Conservation (phyloP, 2,888 invertebrate genomes). For the Brachyptera risi region DNA sequence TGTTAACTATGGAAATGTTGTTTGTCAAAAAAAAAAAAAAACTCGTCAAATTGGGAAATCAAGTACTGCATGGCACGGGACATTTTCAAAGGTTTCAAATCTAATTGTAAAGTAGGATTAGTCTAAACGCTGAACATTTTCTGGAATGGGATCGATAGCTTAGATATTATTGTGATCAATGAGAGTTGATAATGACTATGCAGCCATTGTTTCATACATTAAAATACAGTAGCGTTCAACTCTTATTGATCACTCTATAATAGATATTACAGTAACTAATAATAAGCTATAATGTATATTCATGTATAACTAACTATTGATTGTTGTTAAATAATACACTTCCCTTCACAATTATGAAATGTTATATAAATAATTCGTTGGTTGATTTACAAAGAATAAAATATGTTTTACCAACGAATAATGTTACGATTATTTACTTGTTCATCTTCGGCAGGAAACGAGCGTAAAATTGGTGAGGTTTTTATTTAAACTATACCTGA, state of each 20-base stretch:
- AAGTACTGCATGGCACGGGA: background rate
- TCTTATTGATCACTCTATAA: slow-evolving; percentile 2
- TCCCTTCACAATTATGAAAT: slow-evolving; percentile 17
- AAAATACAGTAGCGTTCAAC: too few species aligned
- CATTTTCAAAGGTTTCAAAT: slow-evolving; percentile 4
- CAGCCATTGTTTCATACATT: too few species aligned
- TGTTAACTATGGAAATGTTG: background rate
- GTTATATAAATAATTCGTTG: slow-evolving; percentile 22
- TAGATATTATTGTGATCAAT: background rate
- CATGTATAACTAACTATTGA: slow-evolving; percentile 19
- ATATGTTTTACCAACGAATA: slow-evolving; percentile 21
- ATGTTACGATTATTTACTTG: background rate
- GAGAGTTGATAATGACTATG: background rate
- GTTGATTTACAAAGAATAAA: slow-evolving; percentile 15
- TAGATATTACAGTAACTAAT: background rate
- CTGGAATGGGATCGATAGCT: background rate
- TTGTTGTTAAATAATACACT: slow-evolving; percentile 23
- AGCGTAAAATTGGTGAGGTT: too few species aligned
- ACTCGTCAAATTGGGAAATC: background rate
- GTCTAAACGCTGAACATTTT: too few species aligned
- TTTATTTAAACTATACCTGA: too few species aligned
- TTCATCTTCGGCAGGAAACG: too few species aligned
- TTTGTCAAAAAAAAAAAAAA: background rate
- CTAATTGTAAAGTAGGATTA: background rate
- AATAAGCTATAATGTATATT: slow-evolving; percentile 9